Percentiles rank a stretch among this genome's conserved stretches.
These are phyloP conservation scores for Acropternis orthonyx DNA, from an alignment of 2,797 vertebrate genomes.

Conservation along the genomic window DNA sequence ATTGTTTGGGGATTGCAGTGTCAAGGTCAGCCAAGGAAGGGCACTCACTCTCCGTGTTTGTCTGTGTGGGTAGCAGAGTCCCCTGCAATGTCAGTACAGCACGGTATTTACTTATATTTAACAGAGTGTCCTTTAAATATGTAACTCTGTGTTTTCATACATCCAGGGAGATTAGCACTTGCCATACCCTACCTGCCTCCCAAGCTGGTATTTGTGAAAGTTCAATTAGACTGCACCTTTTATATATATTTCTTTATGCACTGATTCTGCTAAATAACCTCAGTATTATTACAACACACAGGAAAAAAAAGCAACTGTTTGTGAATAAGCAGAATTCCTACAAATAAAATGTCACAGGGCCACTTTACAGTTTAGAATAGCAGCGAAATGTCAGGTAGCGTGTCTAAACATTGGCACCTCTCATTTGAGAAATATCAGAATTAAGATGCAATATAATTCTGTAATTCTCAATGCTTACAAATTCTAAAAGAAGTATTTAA, in stretches of 20 bases:
- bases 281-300: background rate
- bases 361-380: background rate
- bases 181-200: background rate
- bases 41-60: background rate
- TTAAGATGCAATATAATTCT: background rate
- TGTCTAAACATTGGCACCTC: background rate
- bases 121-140: background rate
- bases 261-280: background rate
- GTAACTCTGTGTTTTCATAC: background rate
- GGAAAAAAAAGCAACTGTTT: background rate
- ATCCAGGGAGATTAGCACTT: background rate
- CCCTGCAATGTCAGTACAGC: background rate
- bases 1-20: background rate
- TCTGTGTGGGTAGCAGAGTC: background rate
- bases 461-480: background rate
- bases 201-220: background rate
- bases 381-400: background rate
- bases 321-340: background rate
- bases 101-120: background rate
- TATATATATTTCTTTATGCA: background rate
- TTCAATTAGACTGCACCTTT: background rate
- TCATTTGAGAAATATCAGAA: background rate
- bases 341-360: background rate
- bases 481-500: background rate
- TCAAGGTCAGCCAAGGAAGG: background rate